phyloP scores from a whole-genome alignment of 2,797 vertebrate species.

The Triplophysa yarkandensis region DNA sequence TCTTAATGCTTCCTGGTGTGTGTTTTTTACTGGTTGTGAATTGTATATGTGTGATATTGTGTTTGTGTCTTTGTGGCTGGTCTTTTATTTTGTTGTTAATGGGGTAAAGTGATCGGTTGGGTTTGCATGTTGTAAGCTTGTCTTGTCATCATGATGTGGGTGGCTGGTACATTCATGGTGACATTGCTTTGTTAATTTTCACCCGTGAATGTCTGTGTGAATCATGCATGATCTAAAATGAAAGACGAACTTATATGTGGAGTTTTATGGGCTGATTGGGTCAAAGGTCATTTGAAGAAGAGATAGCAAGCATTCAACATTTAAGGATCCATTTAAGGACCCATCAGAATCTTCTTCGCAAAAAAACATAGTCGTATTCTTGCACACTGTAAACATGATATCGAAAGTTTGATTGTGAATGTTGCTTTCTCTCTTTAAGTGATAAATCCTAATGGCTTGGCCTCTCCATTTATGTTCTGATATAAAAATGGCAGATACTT shows the following conservation, averaged over 20 bases:
- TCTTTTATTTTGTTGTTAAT: slow-evolving; percentile 33
- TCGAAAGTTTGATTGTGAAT: slow-evolving; percentile 6
- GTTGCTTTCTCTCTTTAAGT: slow-evolving; percentile 56
- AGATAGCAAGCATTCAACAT: slow-evolving; percentile 52
- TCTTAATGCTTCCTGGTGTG: not conserved
- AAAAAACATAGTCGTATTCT: too few relatives aligned
- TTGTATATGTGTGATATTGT: slow-evolving; percentile 27
- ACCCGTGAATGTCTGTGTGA: slow-evolving; percentile 25
- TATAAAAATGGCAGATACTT: slow-evolving; percentile 20
- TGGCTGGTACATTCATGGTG: slow-evolving; percentile 42
- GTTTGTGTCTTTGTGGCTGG: slow-evolving; percentile 40
- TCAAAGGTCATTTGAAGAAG: slow-evolving; percentile 48
- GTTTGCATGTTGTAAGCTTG: slow-evolving; percentile 57
- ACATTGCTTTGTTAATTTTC: slow-evolving; percentile 20
- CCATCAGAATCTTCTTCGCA: not conserved
- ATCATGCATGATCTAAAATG: slow-evolving; percentile 45
- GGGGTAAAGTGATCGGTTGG: slow-evolving; percentile 46
- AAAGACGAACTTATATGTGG: slow-evolving; percentile 24
- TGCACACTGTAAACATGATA: not conserved
- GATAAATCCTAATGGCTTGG: slow-evolving; percentile 10
- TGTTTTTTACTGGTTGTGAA: slow-evolving; percentile 31
- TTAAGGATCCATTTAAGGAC: slow-evolving; percentile 11
- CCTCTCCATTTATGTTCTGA: slow-evolving; percentile 24
- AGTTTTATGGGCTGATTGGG: slow-evolving; percentile 49
- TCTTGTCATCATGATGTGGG: slow-evolving; percentile 46